phyloP scores from a whole-genome alignment of 2,888 invertebrate genomes.

The Diarsia mendica region DNA sequence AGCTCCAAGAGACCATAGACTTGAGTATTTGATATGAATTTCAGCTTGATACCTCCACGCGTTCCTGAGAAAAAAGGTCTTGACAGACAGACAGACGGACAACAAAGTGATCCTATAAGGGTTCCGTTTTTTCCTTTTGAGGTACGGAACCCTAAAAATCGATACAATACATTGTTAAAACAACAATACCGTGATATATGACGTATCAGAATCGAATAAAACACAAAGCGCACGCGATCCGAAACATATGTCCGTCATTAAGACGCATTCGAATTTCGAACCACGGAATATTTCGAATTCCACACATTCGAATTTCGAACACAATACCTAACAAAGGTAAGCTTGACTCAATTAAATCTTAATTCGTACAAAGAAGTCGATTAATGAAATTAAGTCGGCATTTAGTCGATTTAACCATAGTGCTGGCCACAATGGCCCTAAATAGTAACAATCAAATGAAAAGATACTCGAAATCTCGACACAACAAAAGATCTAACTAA shows the following conservation, averaged over 20 bases:
- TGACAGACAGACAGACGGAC: no score
- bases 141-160: no score
- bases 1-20: no score
- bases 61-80: no score
- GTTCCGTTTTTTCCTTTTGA: no score
- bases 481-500: slow-evolving; percentile 89
- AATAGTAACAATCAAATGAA: slow-evolving; percentile 89
- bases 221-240: slow-evolving; percentile 78
- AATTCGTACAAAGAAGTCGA: slow-evolving; percentile 89
- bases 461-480: slow-evolving; percentile 82
- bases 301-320: slow-evolving; percentile 77
- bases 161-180: slow-evolving; percentile 64
- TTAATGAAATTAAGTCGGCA: slow-evolving; percentile 90
- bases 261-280: slow-evolving; percentile 76
- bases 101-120: no score
- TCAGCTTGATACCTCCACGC: no score
- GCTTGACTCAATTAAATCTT: slow-evolving; percentile 89
- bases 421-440: slow-evolving; percentile 84
- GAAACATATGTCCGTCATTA: slow-evolving; percentile 86
- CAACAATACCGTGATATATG: slow-evolving; percentile 66
- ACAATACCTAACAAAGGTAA: slow-evolving; percentile 81
- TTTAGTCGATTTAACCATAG: slow-evolving; percentile 88
- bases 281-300: slow-evolving; percentile 82
- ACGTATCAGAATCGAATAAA: slow-evolving; percentile 70
- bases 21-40: no score